These are phyloP conservation scores for Percopsis omiscomaycus DNA, from an alignment of 2,797 vertebrate species.

Conservation along the genomic window DNA sequence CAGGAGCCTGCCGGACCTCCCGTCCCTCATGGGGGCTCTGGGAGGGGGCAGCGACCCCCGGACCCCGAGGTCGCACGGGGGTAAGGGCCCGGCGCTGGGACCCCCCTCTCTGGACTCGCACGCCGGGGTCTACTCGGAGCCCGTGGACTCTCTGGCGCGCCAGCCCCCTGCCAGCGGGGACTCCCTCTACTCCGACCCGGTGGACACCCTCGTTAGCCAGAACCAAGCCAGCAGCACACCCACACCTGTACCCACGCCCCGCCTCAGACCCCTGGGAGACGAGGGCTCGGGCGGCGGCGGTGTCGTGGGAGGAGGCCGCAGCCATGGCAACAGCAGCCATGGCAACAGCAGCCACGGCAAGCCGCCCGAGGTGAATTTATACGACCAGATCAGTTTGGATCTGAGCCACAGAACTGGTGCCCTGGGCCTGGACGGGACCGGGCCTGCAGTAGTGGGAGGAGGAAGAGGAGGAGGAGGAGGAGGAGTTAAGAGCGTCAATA, in stretches of 20 bases:
- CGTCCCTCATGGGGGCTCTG: slow-evolving; percentile 39
- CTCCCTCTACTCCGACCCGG: slow-evolving; percentile 87
- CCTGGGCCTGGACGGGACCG: slow-evolving; percentile 54
- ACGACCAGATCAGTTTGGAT: slow-evolving; percentile 74
- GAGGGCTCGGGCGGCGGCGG: slow-evolving; percentile 40
- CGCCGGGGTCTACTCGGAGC: slow-evolving; percentile 85
- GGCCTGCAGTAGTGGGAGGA: background rate
- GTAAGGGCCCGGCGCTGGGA: slow-evolving; percentile 37
- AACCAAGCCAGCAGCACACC: slow-evolving; percentile 28
- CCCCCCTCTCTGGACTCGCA: slow-evolving; percentile 52
- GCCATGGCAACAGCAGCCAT: slow-evolving; percentile 22
- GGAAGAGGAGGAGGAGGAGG: slow-evolving; percentile 39
- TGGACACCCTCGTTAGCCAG: slow-evolving; percentile 82
- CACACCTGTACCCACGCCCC: slow-evolving; percentile 47
- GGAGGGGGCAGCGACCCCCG: slow-evolving; percentile 1
- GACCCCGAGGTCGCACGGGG: slow-evolving; percentile 55
- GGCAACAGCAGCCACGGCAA: slow-evolving; percentile 53
- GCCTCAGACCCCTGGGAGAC: slow-evolving; percentile 65
- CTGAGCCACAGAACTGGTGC: slow-evolving; percentile 57
- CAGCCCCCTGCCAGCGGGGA: slow-evolving; percentile 65
- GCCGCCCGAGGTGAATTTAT: slow-evolving; percentile 65
- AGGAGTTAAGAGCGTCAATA: slow-evolving; percentile 23
- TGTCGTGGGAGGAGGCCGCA: slow-evolving; percentile 21
- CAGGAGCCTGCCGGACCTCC: slow-evolving; percentile 80
- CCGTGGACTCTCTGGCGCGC: slow-evolving; percentile 84